These are phyloP conservation scores for Mellivora capensis DNA, from an alignment of 2,113 vertebrate species.

Conservation along the genomic window DNA sequence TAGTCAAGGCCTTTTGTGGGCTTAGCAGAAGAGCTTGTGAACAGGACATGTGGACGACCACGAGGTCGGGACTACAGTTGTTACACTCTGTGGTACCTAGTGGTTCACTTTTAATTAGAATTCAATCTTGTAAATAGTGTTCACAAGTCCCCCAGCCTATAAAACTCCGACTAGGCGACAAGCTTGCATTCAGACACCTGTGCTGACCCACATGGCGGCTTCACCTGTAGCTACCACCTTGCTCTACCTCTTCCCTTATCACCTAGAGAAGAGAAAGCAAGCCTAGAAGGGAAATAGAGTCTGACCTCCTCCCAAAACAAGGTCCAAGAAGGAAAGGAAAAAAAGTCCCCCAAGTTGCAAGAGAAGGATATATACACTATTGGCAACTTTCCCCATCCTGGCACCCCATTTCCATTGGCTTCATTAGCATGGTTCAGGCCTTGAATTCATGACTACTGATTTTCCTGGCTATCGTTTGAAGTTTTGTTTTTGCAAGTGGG, in stretches of 20 bases:
- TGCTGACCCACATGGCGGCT: accelerated
- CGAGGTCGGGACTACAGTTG: not conserved
- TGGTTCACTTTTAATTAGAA: not conserved
- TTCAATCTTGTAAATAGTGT: not conserved
- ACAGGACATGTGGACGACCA: not conserved
- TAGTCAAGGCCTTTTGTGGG: not conserved
- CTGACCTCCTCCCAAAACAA: not conserved
- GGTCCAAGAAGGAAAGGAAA: not conserved
- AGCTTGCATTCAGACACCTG: accelerated
- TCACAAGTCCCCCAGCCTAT: not conserved
- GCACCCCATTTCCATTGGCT: not conserved
- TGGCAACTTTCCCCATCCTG: too few species aligned
- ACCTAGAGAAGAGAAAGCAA: not conserved
- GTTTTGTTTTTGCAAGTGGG: conserved; percentile 15
- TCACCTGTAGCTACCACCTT: accelerated
- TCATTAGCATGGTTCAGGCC: not conserved
- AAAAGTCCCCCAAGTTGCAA: not conserved
- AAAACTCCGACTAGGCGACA: too few species aligned
- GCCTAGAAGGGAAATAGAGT: not conserved
- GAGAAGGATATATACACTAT: not conserved
- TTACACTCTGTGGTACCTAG: not conserved
- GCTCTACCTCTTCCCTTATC: not conserved
- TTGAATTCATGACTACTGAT: not conserved
- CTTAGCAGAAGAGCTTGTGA: not conserved
- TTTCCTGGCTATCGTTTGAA: not conserved